Base-by-base conservation (phyloP, 2,797 vertebrate genomes). In the Ispidina lecontei region DNA sequence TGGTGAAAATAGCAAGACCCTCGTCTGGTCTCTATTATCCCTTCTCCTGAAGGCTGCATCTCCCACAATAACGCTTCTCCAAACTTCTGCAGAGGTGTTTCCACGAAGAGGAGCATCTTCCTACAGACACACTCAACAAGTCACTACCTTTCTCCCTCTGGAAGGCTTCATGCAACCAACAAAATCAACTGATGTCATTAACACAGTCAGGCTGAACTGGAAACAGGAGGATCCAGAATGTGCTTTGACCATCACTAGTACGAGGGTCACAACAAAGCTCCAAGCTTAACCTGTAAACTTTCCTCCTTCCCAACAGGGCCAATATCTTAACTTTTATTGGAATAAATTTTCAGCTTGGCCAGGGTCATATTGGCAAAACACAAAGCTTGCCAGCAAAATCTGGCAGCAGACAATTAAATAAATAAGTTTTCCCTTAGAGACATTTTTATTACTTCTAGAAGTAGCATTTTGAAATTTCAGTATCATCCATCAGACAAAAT, bases 361-460 rank as follows among this genome's bases (percentile, higher is more conserved):
- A 62, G 41, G n/a, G 55, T 78, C 58, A 54, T 16, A 39, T 0
- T 0, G 1, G 59, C 33, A 78, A 80, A 84, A 68, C 7, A 55
- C 8, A 33, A 29, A 25, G 23, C 26, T 49, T 68, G 37, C 47
- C 58, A 64, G 33, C 9, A 56, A 89, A 91, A 62, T 49, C 23
- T 46, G 35, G 23, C 23, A 77, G 69, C n/a, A 58, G 58, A 56
- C 33, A 77, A 87, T 70, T 84, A 91, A 80, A 64, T 71, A 69
- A 83, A 22, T 56, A 88, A 37, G 8, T 39, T 81, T 87, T 77
- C n/a, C 74, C 37, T 64, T 37, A 23, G 56, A 79, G 71, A 63
- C 10, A 22, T 65, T 81, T 88, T 90, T 76, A 89, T 79, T 82
- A 47, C 31, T 63, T 91, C 52, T 67, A 58, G 60, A 84, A 93